Evolutionary conservation across 1,140 invertebrate genomes (phyloP).

Genomic region (Eumaeus atala): DNA sequence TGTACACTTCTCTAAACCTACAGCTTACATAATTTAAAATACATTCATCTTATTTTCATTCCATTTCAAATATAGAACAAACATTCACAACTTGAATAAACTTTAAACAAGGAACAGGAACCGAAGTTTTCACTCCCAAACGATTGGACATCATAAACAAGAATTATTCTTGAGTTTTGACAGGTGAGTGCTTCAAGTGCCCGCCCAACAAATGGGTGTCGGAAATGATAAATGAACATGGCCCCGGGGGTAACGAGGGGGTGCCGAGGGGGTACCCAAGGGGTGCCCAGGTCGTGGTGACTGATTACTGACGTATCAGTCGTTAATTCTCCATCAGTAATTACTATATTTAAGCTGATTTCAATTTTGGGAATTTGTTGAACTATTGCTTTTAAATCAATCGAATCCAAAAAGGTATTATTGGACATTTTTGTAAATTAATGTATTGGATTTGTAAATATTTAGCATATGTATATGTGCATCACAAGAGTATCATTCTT

Average conservation of each 20-base stretch:
- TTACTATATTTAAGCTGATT: background rate
- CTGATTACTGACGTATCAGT: conserved; percentile 17
- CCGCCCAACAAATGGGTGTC: conserved; percentile 20
- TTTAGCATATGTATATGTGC: too few species aligned
- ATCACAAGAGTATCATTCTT: too few species aligned
- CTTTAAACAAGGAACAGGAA: background rate
- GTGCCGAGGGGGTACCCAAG: background rate
- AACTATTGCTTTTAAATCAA: too few species aligned
- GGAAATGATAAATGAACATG: conserved; percentile 22
- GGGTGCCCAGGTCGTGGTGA: conserved; percentile 22
- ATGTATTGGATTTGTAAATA: too few species aligned
- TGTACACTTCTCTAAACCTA: too few species aligned
- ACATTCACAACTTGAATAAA: background rate
- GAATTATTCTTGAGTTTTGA: conserved; percentile 23
- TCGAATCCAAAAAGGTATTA: too few species aligned
- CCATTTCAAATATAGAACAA: background rate
- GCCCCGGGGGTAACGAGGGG: too few species aligned
- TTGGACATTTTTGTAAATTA: too few species aligned
- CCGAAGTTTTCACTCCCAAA: conserved; percentile 10
- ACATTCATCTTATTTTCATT: too few species aligned
- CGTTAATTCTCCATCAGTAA: conserved; percentile 1
- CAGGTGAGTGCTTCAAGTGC: conserved; percentile 22
- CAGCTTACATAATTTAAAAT: too few species aligned
- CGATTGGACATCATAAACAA: conserved; percentile 23
- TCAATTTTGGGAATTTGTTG: too few species aligned